A percentile compares a stretch with the other conserved stretches of the same genome.
These are phyloP conservation scores for Eupeodes luniger DNA, from an alignment of 2,888 invertebrate genomes.

Conservation along the genomic window DNA sequence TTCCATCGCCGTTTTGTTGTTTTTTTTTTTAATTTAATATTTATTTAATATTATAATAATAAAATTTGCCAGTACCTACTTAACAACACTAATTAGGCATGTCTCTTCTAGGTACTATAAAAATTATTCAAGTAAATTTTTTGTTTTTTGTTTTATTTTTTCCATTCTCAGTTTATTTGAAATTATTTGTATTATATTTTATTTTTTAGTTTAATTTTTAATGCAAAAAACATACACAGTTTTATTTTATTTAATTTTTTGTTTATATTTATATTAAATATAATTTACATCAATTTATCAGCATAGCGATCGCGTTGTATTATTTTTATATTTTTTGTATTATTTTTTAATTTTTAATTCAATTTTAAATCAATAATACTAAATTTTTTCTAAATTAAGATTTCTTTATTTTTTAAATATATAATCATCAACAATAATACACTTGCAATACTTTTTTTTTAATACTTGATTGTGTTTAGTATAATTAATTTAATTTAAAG, in stretches of 20 bases:
- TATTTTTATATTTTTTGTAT: conserved; percentile 31
- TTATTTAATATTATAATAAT: conserved; percentile 37
- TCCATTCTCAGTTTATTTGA: conserved; percentile 56
- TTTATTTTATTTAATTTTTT: conserved; percentile 36
- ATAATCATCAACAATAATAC: conserved; percentile 69
- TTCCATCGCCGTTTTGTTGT: conserved; percentile 45
- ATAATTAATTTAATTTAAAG: background rate
- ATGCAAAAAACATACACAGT: conserved; percentile 69
- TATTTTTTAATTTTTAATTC: background rate
- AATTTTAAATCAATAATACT: conserved; percentile 37
- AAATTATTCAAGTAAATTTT: conserved; percentile 38
- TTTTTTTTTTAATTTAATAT: conserved; percentile 46
- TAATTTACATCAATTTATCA: conserved; percentile 74
- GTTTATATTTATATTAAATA: conserved; percentile 41
- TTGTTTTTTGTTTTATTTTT: conserved; percentile 22
- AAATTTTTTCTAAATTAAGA: conserved; percentile 44
- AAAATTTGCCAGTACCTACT: conserved; percentile 72
- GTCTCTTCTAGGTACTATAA: conserved; percentile 66
- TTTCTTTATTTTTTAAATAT: conserved; percentile 46
- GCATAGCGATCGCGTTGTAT: conserved; percentile 74
- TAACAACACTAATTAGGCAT: conserved; percentile 75
- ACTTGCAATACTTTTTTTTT: conserved; percentile 61
- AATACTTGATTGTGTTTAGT: conserved; percentile 23
- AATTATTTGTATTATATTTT: conserved; percentile 7
- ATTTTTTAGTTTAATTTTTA: conserved; percentile 27